A percentile compares a stretch with the other conserved stretches of the same genome.
phyloP scores from a whole-genome alignment of 2,113 vertebrate species.

The Myrmophylax atrothorax region DNA sequence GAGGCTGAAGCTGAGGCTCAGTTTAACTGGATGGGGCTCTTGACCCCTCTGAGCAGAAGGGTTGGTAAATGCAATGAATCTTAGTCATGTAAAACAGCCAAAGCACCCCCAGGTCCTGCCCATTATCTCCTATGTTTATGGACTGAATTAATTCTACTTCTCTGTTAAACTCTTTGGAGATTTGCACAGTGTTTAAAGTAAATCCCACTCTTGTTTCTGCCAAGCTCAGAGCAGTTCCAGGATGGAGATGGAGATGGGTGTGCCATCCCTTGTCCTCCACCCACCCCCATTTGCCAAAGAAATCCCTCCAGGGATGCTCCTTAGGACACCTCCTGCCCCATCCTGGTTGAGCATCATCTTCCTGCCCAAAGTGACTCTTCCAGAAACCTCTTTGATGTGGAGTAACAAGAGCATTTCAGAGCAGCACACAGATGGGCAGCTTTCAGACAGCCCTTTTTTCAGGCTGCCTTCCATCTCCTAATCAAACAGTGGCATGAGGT shows the following conservation, averaged over 20 bases:
- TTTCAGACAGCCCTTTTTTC: not conserved
- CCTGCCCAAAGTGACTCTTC: not conserved
- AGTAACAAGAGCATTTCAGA: not conserved
- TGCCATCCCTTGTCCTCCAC: not conserved
- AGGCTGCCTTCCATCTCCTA: not conserved
- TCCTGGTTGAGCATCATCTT: not conserved
- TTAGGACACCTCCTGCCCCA: fast-evolving
- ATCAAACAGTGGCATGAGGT: not conserved
- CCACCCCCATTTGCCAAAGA: fast-evolving
- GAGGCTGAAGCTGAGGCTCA: not conserved
- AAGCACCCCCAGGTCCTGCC: not conserved
- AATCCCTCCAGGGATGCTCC: not conserved
- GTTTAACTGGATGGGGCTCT: not conserved
- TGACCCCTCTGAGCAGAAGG: not conserved
- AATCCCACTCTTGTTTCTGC: not conserved
- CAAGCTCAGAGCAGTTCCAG: not conserved
- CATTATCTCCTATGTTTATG: not conserved
- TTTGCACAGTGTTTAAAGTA: not conserved
- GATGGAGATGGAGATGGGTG: fast-evolving
- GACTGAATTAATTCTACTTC: not conserved
- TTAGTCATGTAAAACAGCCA: fast-evolving
- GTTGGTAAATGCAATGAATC: not conserved
- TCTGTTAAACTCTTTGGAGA: not conserved
- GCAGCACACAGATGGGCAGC: not conserved
- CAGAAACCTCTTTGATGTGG: not conserved